These are phyloP conservation scores for Protobothrops flavoviridis DNA, from an alignment of 2,113 vertebrate species.

Conservation along the genomic window DNA sequence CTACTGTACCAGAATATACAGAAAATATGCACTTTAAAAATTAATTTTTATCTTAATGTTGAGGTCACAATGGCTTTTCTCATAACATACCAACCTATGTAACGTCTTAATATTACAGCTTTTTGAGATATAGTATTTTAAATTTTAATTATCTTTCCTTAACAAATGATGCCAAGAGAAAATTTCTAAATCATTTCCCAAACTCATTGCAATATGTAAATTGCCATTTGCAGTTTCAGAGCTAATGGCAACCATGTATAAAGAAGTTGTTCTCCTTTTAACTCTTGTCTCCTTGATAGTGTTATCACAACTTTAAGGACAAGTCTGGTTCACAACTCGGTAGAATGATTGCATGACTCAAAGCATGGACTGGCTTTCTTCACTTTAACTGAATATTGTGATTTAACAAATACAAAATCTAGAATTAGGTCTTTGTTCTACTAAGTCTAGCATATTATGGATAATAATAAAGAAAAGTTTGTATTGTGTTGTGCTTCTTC, in stretches of 20 bases:
- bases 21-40: slow-evolving; percentile 4
- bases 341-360: background rate
- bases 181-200: slow-evolving; percentile 28
- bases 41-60: background rate
- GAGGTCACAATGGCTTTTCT: background rate
- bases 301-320: background rate
- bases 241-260: background rate
- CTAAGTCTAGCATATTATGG: background rate
- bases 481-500: background rate
- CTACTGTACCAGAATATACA: background rate
- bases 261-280: background rate
- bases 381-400: background rate
- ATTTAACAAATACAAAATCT: background rate
- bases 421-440: background rate
- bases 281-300: background rate
- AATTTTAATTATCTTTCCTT: slow-evolving; percentile 48
- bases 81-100: slow-evolving; percentile 24
- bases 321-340: background rate
- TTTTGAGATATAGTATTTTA: slow-evolving; percentile 34
- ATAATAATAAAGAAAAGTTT: background rate
- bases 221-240: background rate
- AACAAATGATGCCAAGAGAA: slow-evolving; percentile 39
- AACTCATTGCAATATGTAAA: background rate
- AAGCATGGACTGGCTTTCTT: background rate
- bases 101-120: slow-evolving; percentile 18